These are phyloP conservation scores for Pasiphila rectangulata DNA, from an alignment of 2,888 invertebrate species.

Conservation along the genomic window DNA sequence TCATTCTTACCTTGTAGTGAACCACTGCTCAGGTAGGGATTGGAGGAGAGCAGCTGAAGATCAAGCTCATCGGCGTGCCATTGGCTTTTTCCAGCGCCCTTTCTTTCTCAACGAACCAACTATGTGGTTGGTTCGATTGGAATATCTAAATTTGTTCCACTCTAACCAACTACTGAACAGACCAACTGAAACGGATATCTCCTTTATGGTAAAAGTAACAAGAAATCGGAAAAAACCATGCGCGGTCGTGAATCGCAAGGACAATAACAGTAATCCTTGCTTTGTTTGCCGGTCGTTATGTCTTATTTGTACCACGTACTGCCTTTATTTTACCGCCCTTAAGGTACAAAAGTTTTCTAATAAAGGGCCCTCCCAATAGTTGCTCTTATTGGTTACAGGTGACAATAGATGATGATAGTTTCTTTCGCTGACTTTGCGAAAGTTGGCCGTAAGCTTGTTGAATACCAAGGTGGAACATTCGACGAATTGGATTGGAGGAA, in stretches of 20 bases:
- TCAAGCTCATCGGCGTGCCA: too few relatives aligned
- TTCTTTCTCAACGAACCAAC: too few relatives aligned
- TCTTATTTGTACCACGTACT: slow-evolving; percentile 76
- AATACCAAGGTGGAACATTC: not conserved
- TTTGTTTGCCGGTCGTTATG: slow-evolving; percentile 56
- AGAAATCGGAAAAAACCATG: not conserved
- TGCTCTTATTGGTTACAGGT: slow-evolving; percentile 76
- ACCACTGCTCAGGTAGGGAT: too few relatives aligned
- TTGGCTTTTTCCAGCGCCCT: too few relatives aligned
- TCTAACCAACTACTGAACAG: too few relatives aligned
- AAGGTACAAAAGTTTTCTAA: slow-evolving; percentile 74
- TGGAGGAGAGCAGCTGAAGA: too few relatives aligned
- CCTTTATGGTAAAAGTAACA: too few relatives aligned
- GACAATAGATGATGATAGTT: slow-evolving; percentile 77
- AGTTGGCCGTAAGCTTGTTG: slow-evolving; percentile 43
- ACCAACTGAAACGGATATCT: too few relatives aligned
- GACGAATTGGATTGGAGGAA: not conserved
- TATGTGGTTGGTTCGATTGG: too few relatives aligned
- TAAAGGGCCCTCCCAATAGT: slow-evolving; percentile 70
- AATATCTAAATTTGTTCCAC: too few relatives aligned
- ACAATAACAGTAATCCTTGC: slow-evolving; percentile 31
- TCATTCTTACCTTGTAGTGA: too few relatives aligned
- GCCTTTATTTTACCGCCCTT: slow-evolving; percentile 69
- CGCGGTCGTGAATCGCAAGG: not conserved
- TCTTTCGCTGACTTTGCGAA: slow-evolving; percentile 66